Evolutionary conservation across 37 sponge, comb jelly and placozoan genomes (phyloP), one percentile per base, ranked within the genome.

Genomic region (Dysidea cf. avara): DNA sequence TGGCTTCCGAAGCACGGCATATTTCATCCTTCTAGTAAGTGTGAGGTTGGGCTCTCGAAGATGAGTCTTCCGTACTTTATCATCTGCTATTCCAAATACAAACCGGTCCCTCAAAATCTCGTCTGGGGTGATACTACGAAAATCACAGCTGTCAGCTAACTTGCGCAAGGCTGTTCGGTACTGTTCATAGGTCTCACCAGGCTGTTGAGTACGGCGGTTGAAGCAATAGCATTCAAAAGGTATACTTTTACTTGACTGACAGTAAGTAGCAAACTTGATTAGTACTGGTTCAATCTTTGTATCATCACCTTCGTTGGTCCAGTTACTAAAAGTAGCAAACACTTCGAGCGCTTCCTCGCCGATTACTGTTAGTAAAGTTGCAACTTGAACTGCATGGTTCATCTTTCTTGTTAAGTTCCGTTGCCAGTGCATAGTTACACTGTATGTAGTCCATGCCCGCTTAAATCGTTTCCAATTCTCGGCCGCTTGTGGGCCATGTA

Each of bases 271-370:
- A n/a, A n/a, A n/a, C n/a, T n/a, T n/a, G n/a, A n/a, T n/a, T n/a
- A n/a, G n/a, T n/a, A n/a, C n/a, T n/a, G n/a, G n/a, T n/a, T n/a
- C n/a, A n/a, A n/a, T n/a, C n/a, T n/a, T n/a, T n/a, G n/a, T n/a
- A n/a, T n/a, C n/a, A n/a, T n/a, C n/a, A n/a, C n/a, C n/a, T n/a
- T n/a, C n/a, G n/a, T n/a, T n/a, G n/a, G n/a, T n/a, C n/a, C n/a
- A n/a, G n/a, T n/a, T n/a, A n/a, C n/a, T n/a, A n/a, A n/a, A n/a
- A n/a, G n/a, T n/a, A 75, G 17, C 36, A 30, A 56, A 74, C 38
- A 74, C 67, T 55, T 66, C 78, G 4, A 67, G 64, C 22, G 76
- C 76, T 62, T 75, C 76, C 28, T 75, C 76, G 22, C 76, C 64
- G 9, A 75, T 75, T 11, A 75, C 76, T 2, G 64, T 75, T 4